Percentiles rank a stretch among this genome's conserved stretches.
These are phyloP conservation scores for Helostoma temminkii DNA, from an alignment of 2,797 vertebrate genomes.

Conservation along the genomic window DNA sequence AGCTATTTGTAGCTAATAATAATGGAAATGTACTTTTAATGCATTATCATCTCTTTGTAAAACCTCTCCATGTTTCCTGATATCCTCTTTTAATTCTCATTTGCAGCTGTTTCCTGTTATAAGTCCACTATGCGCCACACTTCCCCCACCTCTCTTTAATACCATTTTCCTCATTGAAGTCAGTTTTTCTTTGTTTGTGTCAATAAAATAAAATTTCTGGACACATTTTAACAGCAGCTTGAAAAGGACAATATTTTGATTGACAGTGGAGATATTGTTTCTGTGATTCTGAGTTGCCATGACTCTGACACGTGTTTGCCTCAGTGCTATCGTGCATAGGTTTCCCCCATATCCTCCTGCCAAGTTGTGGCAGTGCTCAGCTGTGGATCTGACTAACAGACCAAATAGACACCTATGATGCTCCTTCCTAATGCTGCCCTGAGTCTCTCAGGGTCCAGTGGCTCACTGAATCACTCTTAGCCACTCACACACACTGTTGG, in stretches of 20 bases:
- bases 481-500: constrained; percentile 20
- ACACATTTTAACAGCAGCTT: not conserved
- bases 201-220: not conserved
- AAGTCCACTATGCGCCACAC: not conserved
- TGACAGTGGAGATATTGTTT: not conserved
- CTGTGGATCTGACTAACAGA: constrained; percentile 28
- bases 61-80: not conserved
- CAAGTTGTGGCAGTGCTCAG: constrained; percentile 11
- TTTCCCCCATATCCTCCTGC: constrained; percentile 40
- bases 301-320: constrained; percentile 33
- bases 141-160: not conserved
- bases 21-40: not conserved
- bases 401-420: constrained; percentile 22
- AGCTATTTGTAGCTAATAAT: too few relatives aligned
- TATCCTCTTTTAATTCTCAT: not conserved
- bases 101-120: not conserved
- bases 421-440: constrained; percentile 2
- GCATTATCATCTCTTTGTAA: not conserved
- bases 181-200: not conserved
- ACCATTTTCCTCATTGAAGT: not conserved
- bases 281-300: constrained; percentile 18
- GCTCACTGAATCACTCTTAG: constrained; percentile 32
- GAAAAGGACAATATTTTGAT: not conserved
- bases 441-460: constrained; percentile 27
- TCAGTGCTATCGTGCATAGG: constrained; percentile 26